phyloP scores from a whole-genome alignment of 2,113 vertebrate genomes.

The Rafetus swinhoei region DNA sequence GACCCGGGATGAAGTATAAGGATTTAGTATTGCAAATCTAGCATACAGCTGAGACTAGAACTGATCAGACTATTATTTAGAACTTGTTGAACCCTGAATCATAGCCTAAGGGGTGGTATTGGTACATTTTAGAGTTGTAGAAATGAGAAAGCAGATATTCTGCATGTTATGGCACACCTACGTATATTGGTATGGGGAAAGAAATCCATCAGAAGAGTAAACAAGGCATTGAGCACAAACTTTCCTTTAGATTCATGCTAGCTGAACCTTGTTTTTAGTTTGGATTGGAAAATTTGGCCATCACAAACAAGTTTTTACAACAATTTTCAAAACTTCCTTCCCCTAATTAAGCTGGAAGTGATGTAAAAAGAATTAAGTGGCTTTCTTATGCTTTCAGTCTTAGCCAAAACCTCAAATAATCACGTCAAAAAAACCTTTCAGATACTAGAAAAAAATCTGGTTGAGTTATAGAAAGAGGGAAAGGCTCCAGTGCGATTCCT shows the following conservation, averaged over 20 bases:
- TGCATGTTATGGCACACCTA: not conserved
- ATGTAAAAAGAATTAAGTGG: not conserved
- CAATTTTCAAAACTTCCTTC: not conserved
- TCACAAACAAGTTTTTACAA: not conserved
- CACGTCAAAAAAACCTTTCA: not conserved
- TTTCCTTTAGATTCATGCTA: not conserved
- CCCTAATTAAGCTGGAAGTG: not conserved
- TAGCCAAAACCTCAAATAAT: not conserved
- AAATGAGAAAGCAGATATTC: not conserved
- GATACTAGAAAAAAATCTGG: not conserved
- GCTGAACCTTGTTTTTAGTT: not conserved
- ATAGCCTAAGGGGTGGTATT: not conserved
- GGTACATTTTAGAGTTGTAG: not conserved
- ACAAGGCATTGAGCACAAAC: not conserved
- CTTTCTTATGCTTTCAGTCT: not conserved
- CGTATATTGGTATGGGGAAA: fast-evolving
- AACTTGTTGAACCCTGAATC: not conserved
- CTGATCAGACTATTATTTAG: not conserved
- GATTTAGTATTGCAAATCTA: fast-evolving
- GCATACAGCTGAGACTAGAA: not conserved
- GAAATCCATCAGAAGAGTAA: not conserved
- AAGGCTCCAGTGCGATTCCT: not conserved
- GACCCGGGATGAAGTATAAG: not conserved
- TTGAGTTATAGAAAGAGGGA: not conserved
- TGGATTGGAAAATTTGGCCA: not conserved